Percentiles rank a stretch among this genome's conserved stretches.
phyloP scores from a whole-genome alignment of 2,888 invertebrate species.

The Galerucella nymphaeae region DNA sequence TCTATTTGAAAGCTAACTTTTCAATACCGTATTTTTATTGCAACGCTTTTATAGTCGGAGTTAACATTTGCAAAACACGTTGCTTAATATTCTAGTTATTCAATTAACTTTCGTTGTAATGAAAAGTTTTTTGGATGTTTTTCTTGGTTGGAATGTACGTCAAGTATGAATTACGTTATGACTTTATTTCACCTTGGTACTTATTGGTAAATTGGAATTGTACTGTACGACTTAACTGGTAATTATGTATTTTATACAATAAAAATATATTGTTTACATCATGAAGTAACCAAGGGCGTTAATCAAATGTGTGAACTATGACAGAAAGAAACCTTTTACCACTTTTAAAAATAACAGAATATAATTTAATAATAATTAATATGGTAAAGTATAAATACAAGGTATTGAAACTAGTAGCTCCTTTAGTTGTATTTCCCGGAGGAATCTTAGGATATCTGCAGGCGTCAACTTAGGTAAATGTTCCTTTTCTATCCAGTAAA shows the following conservation, averaged over 20 bases:
- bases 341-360: not conserved
- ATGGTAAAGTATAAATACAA: too few species aligned
- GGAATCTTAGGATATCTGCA: too few species aligned
- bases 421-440: too few species aligned
- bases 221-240: not conserved
- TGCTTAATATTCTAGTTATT: not conserved
- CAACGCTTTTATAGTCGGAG: not conserved
- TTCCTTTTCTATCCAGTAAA: too few species aligned
- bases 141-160: not conserved
- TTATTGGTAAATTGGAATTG: conserved; percentile 8
- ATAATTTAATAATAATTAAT: not conserved
- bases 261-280: not conserved
- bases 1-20: too few species aligned
- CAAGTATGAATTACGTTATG: conserved; percentile 3
- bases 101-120: conserved; percentile 1
- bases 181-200: conserved; percentile 8
- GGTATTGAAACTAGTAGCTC: too few species aligned
- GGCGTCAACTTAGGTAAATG: too few species aligned
- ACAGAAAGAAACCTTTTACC: not conserved
- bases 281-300: not conserved
- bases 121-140: conserved; percentile 3
- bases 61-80: not conserved
- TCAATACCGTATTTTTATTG: not conserved
- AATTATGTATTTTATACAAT: conserved; percentile 4
- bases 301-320: not conserved